These are phyloP conservation scores for Benitochromis conjunctus DNA, from an alignment of 2,113 vertebrate genomes.

Conservation along the genomic window DNA sequence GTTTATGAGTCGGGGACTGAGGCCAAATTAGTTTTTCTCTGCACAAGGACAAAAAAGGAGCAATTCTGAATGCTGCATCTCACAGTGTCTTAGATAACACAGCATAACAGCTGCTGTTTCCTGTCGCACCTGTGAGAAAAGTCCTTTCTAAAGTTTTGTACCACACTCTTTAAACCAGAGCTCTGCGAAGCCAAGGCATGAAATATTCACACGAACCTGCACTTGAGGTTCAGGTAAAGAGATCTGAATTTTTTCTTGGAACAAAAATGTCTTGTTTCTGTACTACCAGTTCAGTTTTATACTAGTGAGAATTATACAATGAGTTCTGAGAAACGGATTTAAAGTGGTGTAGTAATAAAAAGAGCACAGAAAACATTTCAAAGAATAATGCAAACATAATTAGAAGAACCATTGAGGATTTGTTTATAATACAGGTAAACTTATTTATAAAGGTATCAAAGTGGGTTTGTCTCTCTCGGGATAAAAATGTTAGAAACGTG, in stretches of 20 bases:
- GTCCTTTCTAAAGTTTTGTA: not conserved
- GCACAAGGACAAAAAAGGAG: not conserved
- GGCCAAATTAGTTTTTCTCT: constrained; percentile 6
- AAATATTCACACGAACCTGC: not conserved
- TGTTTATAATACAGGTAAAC: not conserved
- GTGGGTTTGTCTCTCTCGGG: not conserved
- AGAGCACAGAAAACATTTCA: not conserved
- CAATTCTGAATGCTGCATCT: not conserved
- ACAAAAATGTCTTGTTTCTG: not conserved
- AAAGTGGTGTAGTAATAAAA: not conserved
- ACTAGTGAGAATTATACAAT: not conserved
- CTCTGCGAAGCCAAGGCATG: not conserved
- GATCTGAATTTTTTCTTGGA: not conserved
- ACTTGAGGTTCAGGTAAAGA: not conserved
- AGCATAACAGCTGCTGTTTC: not conserved
- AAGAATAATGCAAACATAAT: not conserved
- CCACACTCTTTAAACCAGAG: not conserved
- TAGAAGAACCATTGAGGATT: not conserved
- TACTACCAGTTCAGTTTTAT: not conserved
- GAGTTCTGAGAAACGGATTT: not conserved
- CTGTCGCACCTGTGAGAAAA: not conserved
- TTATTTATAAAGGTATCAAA: not conserved
- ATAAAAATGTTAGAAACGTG: not conserved
- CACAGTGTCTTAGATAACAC: not conserved
- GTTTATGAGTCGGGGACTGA: not conserved